phyloP scores from a whole-genome alignment of 2,113 vertebrate genomes.

The Nematolebias whitei region DNA sequence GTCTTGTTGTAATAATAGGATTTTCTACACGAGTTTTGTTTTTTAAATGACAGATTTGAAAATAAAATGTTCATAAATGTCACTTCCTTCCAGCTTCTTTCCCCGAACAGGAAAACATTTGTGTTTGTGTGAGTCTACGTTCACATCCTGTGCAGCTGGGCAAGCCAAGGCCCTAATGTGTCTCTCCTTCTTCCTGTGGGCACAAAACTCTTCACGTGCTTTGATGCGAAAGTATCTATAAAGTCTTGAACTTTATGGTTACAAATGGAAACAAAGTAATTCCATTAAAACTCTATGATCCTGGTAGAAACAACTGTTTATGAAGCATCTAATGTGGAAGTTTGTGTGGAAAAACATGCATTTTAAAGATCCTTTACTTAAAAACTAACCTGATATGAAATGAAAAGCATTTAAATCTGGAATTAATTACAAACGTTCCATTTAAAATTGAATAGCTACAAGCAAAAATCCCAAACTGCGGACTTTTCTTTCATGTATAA shows the following conservation, averaged over 20 bases:
- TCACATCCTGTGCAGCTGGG: slow-evolving; percentile 64
- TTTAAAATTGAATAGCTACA: too few relatives aligned
- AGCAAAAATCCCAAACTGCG: too few relatives aligned
- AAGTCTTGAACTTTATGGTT: background rate
- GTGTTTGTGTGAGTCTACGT: slow-evolving; percentile 19
- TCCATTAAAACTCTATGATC: background rate
- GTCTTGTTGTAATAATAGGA: background rate
- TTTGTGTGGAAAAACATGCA: too few relatives aligned
- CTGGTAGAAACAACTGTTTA: background rate
- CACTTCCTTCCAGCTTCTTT: slow-evolving; percentile 19
- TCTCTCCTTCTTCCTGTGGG: slow-evolving; percentile 38
- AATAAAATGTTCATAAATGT: slow-evolving; percentile 16
- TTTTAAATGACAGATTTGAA: background rate
- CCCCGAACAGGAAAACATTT: slow-evolving; percentile 8
- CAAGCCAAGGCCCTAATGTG: slow-evolving; percentile 27
- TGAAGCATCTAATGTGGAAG: background rate
- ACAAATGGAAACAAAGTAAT: background rate
- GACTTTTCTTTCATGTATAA: too few relatives aligned
- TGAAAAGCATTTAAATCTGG: too few relatives aligned
- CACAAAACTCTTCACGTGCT: slow-evolving; percentile 14
- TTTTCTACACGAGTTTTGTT: background rate
- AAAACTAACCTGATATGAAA: too few relatives aligned
- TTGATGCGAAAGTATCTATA: background rate
- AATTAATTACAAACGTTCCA: too few relatives aligned
- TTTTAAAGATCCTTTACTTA: background rate